These are phyloP conservation scores for Oreochromis spilurus DNA, from an alignment of 2,113 vertebrate species.

Conservation along the genomic window DNA sequence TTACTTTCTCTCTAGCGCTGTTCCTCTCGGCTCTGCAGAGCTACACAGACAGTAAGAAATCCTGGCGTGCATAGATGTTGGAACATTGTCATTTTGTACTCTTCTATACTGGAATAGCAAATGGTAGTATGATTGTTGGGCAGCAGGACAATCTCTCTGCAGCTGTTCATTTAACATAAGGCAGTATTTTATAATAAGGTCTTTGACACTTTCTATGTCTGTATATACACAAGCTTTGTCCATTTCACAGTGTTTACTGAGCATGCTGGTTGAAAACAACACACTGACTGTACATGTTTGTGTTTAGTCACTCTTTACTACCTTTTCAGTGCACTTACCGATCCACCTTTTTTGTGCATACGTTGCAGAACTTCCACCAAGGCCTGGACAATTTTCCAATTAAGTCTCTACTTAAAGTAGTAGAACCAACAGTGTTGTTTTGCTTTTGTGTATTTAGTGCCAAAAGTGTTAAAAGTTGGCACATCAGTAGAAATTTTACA, in stretches of 20 bases:
- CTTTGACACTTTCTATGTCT: background rate
- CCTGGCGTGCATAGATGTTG: background rate
- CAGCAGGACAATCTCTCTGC: background rate
- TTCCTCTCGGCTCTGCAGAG: slow-evolving; percentile 13
- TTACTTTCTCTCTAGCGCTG: background rate
- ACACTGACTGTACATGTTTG: slow-evolving; percentile 22
- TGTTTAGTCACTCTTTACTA: background rate
- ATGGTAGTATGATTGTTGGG: background rate
- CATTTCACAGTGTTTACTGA: slow-evolving; percentile 37
- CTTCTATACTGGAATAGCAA: background rate
- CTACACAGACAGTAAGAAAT: background rate
- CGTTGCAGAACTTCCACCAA: background rate
- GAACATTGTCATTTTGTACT: background rate
- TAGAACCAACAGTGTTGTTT: slow-evolving; percentile 10
- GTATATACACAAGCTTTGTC: background rate
- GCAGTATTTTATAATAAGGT: background rate
- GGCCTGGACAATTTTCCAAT: background rate
- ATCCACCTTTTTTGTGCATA: background rate
- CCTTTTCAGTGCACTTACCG: background rate
- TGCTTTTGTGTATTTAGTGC: slow-evolving; percentile 1
- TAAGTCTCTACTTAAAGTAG: background rate
- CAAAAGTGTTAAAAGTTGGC: background rate
- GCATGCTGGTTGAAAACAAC: slow-evolving; percentile 47
- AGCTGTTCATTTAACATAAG: background rate
- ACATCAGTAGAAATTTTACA: background rate